These are phyloP conservation scores for Polyodon spathula DNA, from an alignment of 2,113 vertebrate genomes.

Conservation along the genomic window DNA sequence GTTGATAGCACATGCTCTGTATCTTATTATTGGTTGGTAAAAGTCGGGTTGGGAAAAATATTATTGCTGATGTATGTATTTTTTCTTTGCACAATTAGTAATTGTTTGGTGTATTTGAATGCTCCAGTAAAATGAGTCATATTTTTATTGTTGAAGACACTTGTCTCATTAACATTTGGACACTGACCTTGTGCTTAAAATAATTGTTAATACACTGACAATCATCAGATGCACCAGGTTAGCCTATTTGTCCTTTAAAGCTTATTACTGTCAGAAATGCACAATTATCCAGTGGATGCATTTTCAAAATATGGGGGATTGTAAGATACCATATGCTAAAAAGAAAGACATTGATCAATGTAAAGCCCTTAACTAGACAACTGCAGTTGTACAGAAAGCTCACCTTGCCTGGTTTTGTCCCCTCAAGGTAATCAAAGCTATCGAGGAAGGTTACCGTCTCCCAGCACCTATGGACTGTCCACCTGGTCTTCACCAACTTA, in stretches of 20 bases:
- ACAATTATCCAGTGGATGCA: conserved; percentile 9
- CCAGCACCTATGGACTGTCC: conserved; percentile 98
- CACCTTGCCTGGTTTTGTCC: conserved; percentile 19
- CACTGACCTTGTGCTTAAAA: conserved; percentile 12
- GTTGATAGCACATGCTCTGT: too few relatives aligned
- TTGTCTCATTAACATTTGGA: not conserved
- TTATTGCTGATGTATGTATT: too few relatives aligned
- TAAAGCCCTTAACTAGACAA: too few relatives aligned
- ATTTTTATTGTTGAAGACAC: not conserved
- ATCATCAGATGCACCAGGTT: conserved; percentile 13
- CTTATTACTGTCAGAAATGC: conserved; percentile 14
- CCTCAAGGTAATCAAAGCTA: conserved; percentile 93
- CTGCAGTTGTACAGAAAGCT: not conserved
- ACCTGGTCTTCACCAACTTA: conserved; percentile 89
- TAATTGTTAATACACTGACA: conserved; percentile 16
- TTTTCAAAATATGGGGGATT: conserved; percentile 22
- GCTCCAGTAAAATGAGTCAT: too few relatives aligned
- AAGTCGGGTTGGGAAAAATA: too few relatives aligned
- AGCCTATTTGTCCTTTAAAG: conserved; percentile 13
- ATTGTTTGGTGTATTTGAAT: too few relatives aligned
- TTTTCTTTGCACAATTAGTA: too few relatives aligned
- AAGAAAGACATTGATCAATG: conserved; percentile 8
- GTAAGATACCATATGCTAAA: not conserved
- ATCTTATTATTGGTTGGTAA: too few relatives aligned
- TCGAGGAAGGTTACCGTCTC: conserved; percentile 95